These are phyloP conservation scores for Microtus montanus DNA, from an alignment of 2,113 vertebrate genomes.

Conservation along the genomic window DNA sequence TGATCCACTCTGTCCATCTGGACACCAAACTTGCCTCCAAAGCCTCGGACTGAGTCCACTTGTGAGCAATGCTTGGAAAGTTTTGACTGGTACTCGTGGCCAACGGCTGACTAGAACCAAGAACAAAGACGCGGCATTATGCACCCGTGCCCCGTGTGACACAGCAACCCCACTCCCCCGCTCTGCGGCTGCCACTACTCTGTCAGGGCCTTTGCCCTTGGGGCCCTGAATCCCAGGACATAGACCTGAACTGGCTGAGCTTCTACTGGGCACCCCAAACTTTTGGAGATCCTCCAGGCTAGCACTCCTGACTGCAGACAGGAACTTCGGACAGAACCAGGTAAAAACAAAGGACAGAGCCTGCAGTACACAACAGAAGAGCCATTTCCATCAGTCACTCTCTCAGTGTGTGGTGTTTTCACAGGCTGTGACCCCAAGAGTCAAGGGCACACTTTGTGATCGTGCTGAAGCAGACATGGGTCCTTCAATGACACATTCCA, in stretches of 20 bases:
- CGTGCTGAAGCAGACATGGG: neutral
- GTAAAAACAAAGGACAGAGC: neutral
- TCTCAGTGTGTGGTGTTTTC: rapidly evolving
- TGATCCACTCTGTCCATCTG: constrained; percentile 95
- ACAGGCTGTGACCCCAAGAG: neutral
- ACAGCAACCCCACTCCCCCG: neutral
- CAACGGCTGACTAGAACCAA: constrained; percentile 93
- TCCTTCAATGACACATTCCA: neutral
- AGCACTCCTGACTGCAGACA: neutral
- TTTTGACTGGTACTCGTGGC: constrained; percentile 95
- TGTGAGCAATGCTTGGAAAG: constrained; percentile 97
- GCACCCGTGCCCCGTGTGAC: neutral
- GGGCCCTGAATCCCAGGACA: rapidly evolving
- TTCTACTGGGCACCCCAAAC: neutral
- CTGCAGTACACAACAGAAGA: neutral
- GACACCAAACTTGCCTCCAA: constrained; percentile 97
- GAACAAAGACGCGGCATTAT: neutral
- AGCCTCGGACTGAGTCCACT: constrained; percentile 94
- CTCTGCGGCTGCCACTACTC: no score
- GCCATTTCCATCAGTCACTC: rapidly evolving
- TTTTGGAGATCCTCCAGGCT: neutral
- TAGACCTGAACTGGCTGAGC: rapidly evolving
- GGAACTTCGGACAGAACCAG: rapidly evolving
- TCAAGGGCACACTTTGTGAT: neutral
- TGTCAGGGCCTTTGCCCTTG: neutral